A percentile compares a stretch with the other conserved stretches of the same genome.
phyloP scores from a whole-genome alignment of 2,113 vertebrate species.

The Tetrao urogallus region DNA sequence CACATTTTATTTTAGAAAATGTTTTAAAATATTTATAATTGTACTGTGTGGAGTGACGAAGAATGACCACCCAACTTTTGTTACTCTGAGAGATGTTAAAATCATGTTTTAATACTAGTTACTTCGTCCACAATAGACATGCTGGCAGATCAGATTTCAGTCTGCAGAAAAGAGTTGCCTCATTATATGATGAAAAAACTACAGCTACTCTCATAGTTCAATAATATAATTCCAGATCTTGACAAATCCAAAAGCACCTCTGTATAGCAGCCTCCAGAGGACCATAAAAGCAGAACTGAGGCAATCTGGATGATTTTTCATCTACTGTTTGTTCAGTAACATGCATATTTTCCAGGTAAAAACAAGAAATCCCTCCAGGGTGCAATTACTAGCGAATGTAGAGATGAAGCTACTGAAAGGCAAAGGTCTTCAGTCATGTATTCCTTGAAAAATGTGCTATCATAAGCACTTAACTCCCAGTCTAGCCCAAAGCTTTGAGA shows the following conservation, averaged over 20 bases:
- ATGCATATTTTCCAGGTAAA: slow-evolving; percentile 28
- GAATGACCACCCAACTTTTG: background rate
- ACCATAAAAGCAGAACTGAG: background rate
- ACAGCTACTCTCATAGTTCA: background rate
- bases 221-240: background rate
- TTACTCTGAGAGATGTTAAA: background rate
- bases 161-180: background rate
- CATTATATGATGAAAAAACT: background rate
- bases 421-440: background rate
- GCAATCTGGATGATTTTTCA: background rate
- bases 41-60: background rate
- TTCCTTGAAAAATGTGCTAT: slow-evolving; percentile 32
- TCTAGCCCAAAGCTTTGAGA: background rate
- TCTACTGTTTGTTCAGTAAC: background rate
- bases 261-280: background rate
- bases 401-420: slow-evolving; percentile 30
- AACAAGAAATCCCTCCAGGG: background rate
- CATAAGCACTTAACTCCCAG: slow-evolving; percentile 10
- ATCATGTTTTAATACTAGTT: background rate
- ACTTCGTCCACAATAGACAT: background rate
- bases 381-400: background rate
- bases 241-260: background rate
- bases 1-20: background rate
- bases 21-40: background rate
- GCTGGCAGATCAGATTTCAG: background rate